Evolutionary conservation across 2,113 vertebrate genomes (phyloP).

Genomic region (Mus spicilegus): DNA sequence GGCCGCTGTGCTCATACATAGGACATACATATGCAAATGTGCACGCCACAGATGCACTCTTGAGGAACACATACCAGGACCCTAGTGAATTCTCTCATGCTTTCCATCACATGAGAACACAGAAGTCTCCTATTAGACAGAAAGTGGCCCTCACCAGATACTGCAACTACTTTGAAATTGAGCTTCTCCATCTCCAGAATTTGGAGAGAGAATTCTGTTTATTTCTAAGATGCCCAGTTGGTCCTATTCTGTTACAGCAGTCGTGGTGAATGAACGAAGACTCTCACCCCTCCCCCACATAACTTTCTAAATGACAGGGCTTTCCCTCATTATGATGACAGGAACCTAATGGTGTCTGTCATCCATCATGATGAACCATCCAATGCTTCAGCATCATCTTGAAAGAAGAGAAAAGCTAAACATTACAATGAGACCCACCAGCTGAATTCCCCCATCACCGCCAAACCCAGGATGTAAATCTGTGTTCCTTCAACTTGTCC

Average conservation of each 20-base stretch:
- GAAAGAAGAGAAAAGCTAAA: neutral
- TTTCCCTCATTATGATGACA: neutral
- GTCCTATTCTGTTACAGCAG: neutral
- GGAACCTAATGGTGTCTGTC: neutral
- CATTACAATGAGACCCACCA: neutral
- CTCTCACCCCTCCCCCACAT: neutral
- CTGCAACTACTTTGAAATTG: neutral
- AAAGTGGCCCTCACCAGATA: neutral
- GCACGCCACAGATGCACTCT: rapidly evolving
- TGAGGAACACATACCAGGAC: neutral
- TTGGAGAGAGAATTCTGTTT: neutral
- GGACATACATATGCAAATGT: neutral
- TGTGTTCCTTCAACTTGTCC: neutral
- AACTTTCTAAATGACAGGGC: neutral
- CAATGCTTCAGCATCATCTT: neutral
- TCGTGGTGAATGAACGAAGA: neutral
- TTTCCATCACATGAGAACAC: neutral
- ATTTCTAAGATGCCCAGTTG: neutral
- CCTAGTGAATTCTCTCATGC: neutral
- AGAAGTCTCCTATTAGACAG: neutral
- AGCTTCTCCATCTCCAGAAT: neutral
- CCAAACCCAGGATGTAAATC: neutral
- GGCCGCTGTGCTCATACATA: no score
- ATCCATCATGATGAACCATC: neutral
- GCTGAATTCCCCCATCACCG: neutral